Conservation (phyloP, 2,797 vertebrate genomes). For the Rhinophrynus dorsalis region DNA sequence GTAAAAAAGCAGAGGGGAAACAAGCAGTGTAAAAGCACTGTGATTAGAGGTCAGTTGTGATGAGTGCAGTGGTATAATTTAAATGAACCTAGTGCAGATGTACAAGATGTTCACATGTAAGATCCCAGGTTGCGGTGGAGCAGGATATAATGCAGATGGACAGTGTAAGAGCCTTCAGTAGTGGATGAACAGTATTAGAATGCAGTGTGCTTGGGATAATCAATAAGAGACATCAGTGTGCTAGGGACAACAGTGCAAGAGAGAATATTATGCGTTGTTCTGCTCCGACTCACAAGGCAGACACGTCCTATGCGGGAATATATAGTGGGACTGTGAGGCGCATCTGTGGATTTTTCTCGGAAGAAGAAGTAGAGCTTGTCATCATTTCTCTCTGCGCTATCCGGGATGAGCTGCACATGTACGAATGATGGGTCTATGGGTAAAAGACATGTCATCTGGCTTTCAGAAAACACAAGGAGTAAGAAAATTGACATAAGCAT, state of each 20-base stretch:
- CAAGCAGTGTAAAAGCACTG: too few species aligned
- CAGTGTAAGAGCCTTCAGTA: not conserved
- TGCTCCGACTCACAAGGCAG: slow-evolving; percentile 80
- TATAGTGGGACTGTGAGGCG: slow-evolving; percentile 88
- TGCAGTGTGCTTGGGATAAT: not conserved
- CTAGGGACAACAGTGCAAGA: not conserved
- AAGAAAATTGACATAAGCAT: too few species aligned
- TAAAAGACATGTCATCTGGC: not conserved
- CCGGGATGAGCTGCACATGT: slow-evolving; percentile 92
- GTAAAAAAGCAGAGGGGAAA: too few species aligned
- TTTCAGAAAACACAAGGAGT: not conserved
- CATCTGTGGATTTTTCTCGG: slow-evolving; percentile 90
- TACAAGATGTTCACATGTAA: too few species aligned
- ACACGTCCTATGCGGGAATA: slow-evolving; percentile 95
- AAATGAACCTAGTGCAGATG: too few species aligned
- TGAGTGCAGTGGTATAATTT: too few species aligned
- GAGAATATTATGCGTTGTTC: too few species aligned
- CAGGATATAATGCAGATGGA: too few species aligned
- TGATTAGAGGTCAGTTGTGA: too few species aligned
- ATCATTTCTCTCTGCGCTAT: slow-evolving; percentile 92
- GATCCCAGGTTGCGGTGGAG: too few species aligned
- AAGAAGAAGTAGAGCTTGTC: slow-evolving; percentile 99
- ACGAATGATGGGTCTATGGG: slow-evolving; percentile 88
- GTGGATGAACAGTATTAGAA: not conserved
- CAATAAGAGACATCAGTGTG: not conserved